Evolutionary conservation across 2,888 invertebrate species (phyloP).

Genomic region (Cryptops parisi): DNA sequence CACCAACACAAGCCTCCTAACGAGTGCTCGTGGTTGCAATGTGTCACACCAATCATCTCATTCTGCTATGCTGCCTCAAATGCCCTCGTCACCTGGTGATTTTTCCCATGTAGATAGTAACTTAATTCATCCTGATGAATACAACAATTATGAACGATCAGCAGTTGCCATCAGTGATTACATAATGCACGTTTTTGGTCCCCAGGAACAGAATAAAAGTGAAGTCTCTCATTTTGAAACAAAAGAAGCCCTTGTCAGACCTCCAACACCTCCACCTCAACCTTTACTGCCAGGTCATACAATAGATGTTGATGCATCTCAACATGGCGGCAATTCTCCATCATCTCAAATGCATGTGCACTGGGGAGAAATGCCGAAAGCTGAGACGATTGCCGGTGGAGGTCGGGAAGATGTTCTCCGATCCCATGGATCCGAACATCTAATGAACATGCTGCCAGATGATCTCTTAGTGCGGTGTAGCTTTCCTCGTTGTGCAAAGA

Average conservation of each 20-base stretch:
- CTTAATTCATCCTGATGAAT: background rate
- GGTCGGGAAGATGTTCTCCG: background rate
- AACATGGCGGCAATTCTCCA: background rate
- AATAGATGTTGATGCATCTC: background rate
- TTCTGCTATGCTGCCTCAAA: background rate
- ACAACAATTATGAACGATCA: no score
- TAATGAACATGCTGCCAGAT: slow-evolving; percentile 14
- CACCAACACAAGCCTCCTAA: slow-evolving; percentile 1
- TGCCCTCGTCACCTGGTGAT: background rate
- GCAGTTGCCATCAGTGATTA: slow-evolving; percentile 16
- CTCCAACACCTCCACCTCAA: slow-evolving; percentile 2
- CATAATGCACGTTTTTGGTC: background rate
- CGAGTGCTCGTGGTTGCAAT: background rate
- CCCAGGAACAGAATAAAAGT: slow-evolving; percentile 6
- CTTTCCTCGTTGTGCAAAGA: slow-evolving; percentile 63
- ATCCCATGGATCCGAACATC: slow-evolving; percentile 8
- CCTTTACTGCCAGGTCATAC: no score
- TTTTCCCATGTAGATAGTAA: background rate
- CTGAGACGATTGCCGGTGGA: slow-evolving; percentile 29
- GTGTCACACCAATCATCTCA: background rate
- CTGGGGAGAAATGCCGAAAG: background rate
- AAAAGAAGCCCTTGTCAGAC: background rate
- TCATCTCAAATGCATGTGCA: background rate
- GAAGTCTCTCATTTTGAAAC: slow-evolving; percentile 8
- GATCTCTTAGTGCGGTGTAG: slow-evolving; percentile 49